These are phyloP conservation scores for Dreissena rostriformis DNA, from an alignment of 1,140 invertebrate species.

Conservation along the genomic window DNA sequence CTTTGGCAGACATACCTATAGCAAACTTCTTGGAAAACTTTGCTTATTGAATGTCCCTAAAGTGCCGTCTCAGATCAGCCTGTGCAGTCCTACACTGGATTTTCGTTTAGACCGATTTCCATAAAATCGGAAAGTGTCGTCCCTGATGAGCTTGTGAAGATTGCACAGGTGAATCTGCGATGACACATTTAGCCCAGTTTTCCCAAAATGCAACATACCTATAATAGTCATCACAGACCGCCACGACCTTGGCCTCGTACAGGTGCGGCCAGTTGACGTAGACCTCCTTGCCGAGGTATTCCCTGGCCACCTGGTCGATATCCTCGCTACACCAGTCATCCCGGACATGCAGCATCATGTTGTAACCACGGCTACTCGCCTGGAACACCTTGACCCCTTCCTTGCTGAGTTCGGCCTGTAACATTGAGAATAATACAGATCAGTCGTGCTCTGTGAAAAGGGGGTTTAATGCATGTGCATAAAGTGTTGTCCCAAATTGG, in stretches of 20 bases:
- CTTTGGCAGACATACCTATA: no score
- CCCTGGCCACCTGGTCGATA: constrained; percentile 75
- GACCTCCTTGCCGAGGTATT: constrained; percentile 88
- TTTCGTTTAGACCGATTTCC: no score
- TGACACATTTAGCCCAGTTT: no score
- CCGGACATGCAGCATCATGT: constrained; percentile 87
- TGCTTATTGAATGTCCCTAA: no score
- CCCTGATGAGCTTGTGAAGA: neutral
- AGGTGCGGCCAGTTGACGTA: constrained; percentile 95
- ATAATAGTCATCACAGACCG: constrained; percentile 83
- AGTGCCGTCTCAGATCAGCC: no score
- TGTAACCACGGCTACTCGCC: constrained; percentile 89
- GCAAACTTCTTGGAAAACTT: no score
- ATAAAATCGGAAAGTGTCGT: no score
- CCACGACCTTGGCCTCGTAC: constrained; percentile 86
- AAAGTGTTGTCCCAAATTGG: no score
- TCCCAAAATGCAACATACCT: constrained; percentile 70
- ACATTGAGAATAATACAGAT: constrained; percentile 36
- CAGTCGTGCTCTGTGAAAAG: no score
- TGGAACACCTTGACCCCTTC: constrained; percentile 93
- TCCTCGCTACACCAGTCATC: constrained; percentile 54
- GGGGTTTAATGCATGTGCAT: no score
- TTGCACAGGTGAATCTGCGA: neutral
- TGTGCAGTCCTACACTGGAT: no score
- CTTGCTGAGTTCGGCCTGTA: constrained; percentile 86